Percentiles rank a stretch among this genome's conserved stretches.
Conservation (phyloP, 2,888 invertebrate genomes). For the Caenorhabditis drosophilae region DNA sequence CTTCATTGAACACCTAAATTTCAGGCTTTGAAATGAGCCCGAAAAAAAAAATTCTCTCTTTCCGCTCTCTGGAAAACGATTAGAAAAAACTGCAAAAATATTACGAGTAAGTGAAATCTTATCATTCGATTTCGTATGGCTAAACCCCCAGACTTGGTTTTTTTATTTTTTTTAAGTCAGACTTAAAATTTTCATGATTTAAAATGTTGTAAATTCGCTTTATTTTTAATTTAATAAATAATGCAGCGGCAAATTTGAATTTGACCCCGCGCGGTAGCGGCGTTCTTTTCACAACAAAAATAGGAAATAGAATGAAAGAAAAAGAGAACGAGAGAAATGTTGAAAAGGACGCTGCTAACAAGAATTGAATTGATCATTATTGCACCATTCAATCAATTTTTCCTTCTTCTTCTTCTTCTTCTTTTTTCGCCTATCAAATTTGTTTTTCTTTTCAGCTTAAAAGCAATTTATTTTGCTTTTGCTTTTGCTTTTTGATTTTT, state of each 20-base stretch:
- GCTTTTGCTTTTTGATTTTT: too few species aligned
- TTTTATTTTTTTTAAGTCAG: too few species aligned
- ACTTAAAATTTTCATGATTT: neutral
- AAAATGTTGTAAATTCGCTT: constrained; percentile 3
- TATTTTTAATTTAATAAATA: neutral
- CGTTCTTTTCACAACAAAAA: neutral
- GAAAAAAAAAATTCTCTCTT: too few species aligned
- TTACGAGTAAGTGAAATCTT: too few species aligned
- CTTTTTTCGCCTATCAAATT: neutral
- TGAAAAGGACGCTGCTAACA: constrained; percentile 1
- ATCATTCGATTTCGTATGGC: too few species aligned
- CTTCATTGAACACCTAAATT: too few species aligned
- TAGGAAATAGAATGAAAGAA: neutral
- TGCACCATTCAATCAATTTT: neutral
- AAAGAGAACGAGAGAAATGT: too few species aligned
- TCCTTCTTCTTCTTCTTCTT: neutral
- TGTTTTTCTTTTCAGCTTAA: neutral
- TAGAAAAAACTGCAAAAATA: too few species aligned
- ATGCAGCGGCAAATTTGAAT: constrained; percentile 7
- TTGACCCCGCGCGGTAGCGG: constrained; percentile 7
- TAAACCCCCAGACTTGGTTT: too few species aligned
- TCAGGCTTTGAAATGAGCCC: too few species aligned
- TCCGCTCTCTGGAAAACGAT: too few species aligned
- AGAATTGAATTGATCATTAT: neutral
- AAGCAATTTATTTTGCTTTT: neutral